Evolutionary conservation across 2,888 invertebrate species (phyloP).

Genomic region (Dicycla oo): DNA sequence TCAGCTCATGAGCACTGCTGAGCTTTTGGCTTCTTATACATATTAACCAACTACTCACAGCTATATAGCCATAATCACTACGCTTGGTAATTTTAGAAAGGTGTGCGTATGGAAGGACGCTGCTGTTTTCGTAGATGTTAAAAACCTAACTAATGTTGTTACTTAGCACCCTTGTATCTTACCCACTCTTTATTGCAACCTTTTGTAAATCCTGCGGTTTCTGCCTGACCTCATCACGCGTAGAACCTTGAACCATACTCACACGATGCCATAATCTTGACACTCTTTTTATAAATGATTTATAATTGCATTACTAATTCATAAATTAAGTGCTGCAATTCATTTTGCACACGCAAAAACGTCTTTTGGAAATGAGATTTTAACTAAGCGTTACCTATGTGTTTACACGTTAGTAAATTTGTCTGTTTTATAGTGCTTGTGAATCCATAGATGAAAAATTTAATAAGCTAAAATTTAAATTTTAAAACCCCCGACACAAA

Average conservation of each 20-base stretch:
- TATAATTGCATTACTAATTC: constrained; percentile 48
- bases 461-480: no score
- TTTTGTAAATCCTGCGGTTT: constrained; percentile 20
- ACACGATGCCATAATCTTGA: constrained; percentile 45
- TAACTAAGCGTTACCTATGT: not conserved
- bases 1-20: not conserved
- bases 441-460: not conserved
- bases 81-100: not conserved
- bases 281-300: constrained; percentile 34
- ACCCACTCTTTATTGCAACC: not conserved
- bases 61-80: not conserved
- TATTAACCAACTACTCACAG: not conserved
- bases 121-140: not conserved
- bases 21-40: no score
- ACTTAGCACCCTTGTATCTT: not conserved
- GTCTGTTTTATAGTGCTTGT: not conserved
- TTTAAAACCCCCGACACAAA: no score
- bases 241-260: constrained; percentile 35
- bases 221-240: constrained; percentile 25
- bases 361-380: not conserved
- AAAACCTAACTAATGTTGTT: not conserved
- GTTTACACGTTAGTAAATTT: no score
- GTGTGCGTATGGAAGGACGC: not conserved
- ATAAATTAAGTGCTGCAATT: constrained; percentile 17
- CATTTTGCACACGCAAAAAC: constrained; percentile 30